Percentiles rank a stretch among this genome's conserved stretches.
These are phyloP conservation scores for Parelbella ahira DNA, from an alignment of 2,888 invertebrate genomes.

Conservation along the genomic window DNA sequence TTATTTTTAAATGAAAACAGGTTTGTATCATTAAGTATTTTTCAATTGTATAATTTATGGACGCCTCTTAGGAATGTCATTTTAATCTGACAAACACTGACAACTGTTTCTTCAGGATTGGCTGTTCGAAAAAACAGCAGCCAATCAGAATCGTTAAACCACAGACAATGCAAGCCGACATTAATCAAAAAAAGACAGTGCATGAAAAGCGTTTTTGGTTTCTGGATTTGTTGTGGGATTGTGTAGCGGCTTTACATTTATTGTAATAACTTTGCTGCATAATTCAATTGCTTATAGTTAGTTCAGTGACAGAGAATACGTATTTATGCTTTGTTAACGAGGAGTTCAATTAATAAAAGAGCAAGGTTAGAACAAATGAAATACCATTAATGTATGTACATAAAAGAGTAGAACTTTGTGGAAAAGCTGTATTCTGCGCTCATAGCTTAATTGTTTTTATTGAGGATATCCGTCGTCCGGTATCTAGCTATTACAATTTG, in stretches of 20 bases:
- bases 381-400: slow-evolving; percentile 3
- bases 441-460: slow-evolving; percentile 38
- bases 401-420: slow-evolving; percentile 13
- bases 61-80: slow-evolving; percentile 7
- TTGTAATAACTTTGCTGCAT: no score
- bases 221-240: no score
- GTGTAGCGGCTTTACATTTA: no score
- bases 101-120: slow-evolving; percentile 74
- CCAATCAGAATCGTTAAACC: slow-evolving; percentile 30
- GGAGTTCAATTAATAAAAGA: slow-evolving; percentile 4
- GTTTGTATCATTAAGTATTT: no score
- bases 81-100: slow-evolving; percentile 54
- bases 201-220: no score
- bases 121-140: slow-evolving; percentile 40
- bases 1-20: no score
- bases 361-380: slow-evolving; percentile 26
- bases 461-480: slow-evolving; percentile 73
- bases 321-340: slow-evolving; percentile 17
- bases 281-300: slow-evolving; percentile 1
- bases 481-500: slow-evolving; percentile 26
- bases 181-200: no score
- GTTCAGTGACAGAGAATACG: slow-evolving; percentile 3
- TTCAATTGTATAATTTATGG: no score
- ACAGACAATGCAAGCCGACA: no score
- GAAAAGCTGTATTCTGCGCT: slow-evolving; percentile 13